Evolutionary conservation across 2,888 invertebrate genomes (phyloP), one percentile per base, ranked within the genome.

Genomic region (Drosophila helvetica): DNA sequence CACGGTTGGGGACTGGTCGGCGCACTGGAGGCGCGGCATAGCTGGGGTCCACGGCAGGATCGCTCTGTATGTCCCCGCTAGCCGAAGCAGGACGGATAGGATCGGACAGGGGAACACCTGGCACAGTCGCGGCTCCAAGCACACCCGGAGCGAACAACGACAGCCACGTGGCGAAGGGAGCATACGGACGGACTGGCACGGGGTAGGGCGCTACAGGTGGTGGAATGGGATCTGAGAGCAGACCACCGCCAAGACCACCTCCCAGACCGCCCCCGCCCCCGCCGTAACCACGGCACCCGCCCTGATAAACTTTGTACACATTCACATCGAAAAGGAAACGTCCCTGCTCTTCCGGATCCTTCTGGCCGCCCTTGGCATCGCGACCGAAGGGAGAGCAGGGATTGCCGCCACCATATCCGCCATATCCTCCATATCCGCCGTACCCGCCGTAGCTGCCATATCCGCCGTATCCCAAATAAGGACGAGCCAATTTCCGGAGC

Each of bases 281-380:
- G 4, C 71, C 71, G 18, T 76, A 77, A 18, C 81, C 77, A 15
- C 80, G 80, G 33, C 80, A 81, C 2, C 78, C 77, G 15, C 79
- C 75, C 0, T 54, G 68, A 62, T 90, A 90, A 9, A 90, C 83
- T 67, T 92, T 91, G 61, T 90, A 90, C 10, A 92, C 89, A 76
- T 92, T 92, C 9, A 92, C 27, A 59, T 92, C 92, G 82, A 91
- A 92, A 1, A 92, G 69, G 18, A 92, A 89, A 19, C 92, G 89
- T 8, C 92, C 91, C 65, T 92, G 89, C 9, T 87, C 90, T 2
- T 59, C 75, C n/a, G 79, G 55, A 75, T 79, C 63, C 71, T 88
- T 50, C 53, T 75, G 77, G 4, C 69, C 60, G 2, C 58, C 74
- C 18, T 56, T 51, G 27, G 78, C 87, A 70, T 84, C 80, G 2